Base-by-base conservation (phyloP, 2,113 vertebrate genomes). In the Mus spicilegus region DNA sequence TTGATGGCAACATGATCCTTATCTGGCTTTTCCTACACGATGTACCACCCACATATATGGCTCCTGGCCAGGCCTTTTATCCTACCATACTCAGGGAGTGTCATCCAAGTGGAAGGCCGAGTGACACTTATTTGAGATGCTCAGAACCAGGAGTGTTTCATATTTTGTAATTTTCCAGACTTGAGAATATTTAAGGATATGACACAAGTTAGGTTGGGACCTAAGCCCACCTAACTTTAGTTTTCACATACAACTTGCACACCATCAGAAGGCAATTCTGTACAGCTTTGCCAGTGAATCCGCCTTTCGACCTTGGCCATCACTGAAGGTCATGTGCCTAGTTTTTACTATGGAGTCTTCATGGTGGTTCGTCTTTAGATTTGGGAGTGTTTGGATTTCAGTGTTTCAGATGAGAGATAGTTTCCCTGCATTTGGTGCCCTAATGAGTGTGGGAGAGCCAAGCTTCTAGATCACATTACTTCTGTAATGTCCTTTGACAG, bases 1-100 rank as follows among this genome's bases (percentile, higher is more conserved):
- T 92, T 86, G 94, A 90, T 93, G 91, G 76, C 85, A 94, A 95
- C 39, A 91, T 75, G 86, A 9, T 3, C 63, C 7, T 92, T 46
- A 49, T 95, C 87, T 92, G 61, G 61, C 58, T 49, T 89, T 97
- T 97, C 63, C 95, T 28, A 54, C 28, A 7, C 39, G 81, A 0
- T 2, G 7, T 75, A 76, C 54, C 89, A 42, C 42, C 22, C 63
- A 26, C 70, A 63, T 4, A 1, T 3, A 30, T 36, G 20, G 82
- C 54, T 61, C 20, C 17, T 51, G 36, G 28, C 20, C 30, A 96
- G 81, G 10, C 10, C 0, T 97, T 94, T 96, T 51, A 51, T 87
- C 78, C 61, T 93, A 4, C 1, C 16, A 30, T 90, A 92, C 1
- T 69, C 87, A 87, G 82, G 91, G n/a, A 93, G 42, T 75, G 39